Conservation (phyloP, 2,888 invertebrate genomes). For the Eupithecia insigniata region DNA sequence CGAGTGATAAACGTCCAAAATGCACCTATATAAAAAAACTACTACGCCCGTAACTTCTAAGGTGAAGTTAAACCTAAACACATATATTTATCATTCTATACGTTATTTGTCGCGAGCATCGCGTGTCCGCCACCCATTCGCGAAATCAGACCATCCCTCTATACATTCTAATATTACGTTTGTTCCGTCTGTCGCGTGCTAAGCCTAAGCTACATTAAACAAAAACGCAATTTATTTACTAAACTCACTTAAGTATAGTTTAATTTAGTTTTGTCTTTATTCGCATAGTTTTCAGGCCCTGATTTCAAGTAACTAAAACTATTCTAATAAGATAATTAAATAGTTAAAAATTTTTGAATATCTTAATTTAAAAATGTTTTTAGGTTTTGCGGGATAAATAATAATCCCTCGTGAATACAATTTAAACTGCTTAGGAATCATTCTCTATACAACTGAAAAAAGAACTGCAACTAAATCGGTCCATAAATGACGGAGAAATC, state of each 20-base stretch:
- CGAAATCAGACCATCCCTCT: constrained; percentile 15
- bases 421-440: too few species aligned
- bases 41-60: neutral
- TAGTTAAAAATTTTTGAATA: too few species aligned
- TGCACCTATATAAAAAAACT: neutral
- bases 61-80: neutral
- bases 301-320: neutral
- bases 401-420: too few species aligned
- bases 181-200: constrained; percentile 12
- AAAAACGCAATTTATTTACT: neutral
- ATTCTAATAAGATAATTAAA: too few species aligned
- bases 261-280: neutral
- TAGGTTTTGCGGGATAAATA: too few species aligned
- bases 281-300: neutral
- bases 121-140: constrained; percentile 27
- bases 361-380: too few species aligned
- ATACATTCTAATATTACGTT: constrained; percentile 6
- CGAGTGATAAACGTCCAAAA: too few species aligned
- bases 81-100: neutral
- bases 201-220: neutral
- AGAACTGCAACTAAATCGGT: too few species aligned
- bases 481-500: too few species aligned
- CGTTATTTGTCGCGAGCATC: constrained; percentile 35
- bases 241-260: neutral
- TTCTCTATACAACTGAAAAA: too few species aligned